Evolutionary conservation across 2,797 vertebrate species (phyloP).

Genomic region (Semotilus atromaculatus): DNA sequence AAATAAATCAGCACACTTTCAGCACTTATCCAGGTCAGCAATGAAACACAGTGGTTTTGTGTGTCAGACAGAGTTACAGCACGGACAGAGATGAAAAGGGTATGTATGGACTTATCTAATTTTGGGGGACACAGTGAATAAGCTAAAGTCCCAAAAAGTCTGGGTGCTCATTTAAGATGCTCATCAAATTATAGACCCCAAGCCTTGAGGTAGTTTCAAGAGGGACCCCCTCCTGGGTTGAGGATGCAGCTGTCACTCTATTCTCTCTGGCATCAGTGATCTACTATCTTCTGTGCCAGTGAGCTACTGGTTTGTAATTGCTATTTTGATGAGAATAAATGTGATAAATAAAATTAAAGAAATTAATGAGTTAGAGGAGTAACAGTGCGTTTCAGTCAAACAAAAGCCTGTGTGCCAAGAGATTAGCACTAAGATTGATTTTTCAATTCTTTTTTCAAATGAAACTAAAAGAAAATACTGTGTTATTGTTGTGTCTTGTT

Average conservation of each 20-base stretch:
- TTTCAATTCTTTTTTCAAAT: background rate
- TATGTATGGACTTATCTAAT: too few species aligned
- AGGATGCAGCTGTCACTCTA: constrained; percentile 14
- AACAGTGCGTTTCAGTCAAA: background rate
- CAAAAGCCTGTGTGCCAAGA: constrained; percentile 13
- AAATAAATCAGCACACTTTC: background rate
- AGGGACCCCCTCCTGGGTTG: constrained; percentile 4
- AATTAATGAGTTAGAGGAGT: constrained; percentile 12
- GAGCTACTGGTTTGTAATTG: constrained; percentile 64
- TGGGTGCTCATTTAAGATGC: background rate
- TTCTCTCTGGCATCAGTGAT: constrained; percentile 19
- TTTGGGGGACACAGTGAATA: too few species aligned
- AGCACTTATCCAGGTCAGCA: background rate
- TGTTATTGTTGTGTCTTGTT: background rate
- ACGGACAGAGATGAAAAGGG: too few species aligned
- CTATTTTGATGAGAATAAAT: constrained; percentile 55
- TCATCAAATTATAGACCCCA: background rate
- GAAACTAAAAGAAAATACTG: background rate
- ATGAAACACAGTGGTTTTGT: background rate
- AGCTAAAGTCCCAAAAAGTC: too few species aligned
- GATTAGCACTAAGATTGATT: background rate
- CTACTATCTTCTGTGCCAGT: constrained; percentile 9
- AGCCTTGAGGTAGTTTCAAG: background rate
- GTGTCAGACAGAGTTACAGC: too few species aligned
- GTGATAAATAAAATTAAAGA: constrained; percentile 12